Percentiles rank a stretch among this genome's conserved stretches.
Conservation (phyloP, 2,797 vertebrate genomes). For the Dicrostonyx torquatus region DNA sequence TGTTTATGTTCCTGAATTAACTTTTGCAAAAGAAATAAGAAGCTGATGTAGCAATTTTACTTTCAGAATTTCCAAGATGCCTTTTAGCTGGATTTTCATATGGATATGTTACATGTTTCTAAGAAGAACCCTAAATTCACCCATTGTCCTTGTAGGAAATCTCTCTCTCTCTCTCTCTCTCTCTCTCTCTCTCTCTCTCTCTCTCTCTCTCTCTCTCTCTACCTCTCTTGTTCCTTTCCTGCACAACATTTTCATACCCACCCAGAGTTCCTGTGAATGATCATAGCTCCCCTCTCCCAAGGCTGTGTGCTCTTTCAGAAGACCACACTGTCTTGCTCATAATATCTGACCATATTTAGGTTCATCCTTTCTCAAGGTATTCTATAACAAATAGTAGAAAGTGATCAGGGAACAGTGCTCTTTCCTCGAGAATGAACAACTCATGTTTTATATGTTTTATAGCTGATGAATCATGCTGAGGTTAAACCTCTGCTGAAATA, state of each 20-base stretch:
- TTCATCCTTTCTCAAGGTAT: background rate
- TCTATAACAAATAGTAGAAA: background rate
- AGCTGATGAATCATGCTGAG: background rate
- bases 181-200: too few relatives aligned
- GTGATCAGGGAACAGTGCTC: background rate
- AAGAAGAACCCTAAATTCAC: background rate
- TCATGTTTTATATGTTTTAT: background rate
- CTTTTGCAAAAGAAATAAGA: background rate
- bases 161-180: background rate
- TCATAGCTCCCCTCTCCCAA: background rate
- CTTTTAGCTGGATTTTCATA: background rate
- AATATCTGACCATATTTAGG: background rate
- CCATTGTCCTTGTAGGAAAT: background rate
- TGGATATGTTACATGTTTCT: background rate
- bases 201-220: too few relatives aligned
- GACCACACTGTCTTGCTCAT: background rate
- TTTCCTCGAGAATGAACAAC: background rate
- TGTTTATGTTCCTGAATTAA: background rate
- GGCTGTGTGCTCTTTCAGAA: background rate
- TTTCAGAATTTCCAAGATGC: background rate
- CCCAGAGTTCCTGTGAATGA: background rate
- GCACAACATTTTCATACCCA: fast-evolving
- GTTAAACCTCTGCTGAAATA: background rate
- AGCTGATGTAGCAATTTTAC: background rate
- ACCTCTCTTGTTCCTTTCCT: background rate